Conservation (phyloP, 2,888 invertebrate genomes). For the Cetonia aurata region DNA sequence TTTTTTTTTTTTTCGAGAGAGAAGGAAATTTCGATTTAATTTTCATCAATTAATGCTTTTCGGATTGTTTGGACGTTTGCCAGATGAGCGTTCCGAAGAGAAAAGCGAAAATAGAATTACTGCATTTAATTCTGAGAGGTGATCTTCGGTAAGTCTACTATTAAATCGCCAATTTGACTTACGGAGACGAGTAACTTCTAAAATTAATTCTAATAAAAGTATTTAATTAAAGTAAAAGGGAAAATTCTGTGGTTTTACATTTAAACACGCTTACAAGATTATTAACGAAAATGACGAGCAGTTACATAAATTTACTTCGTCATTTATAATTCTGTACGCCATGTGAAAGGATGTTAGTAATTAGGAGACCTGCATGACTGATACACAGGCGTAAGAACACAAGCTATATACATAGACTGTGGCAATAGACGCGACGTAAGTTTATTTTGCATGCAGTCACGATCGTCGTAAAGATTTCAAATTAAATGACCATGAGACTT, state of each 20-base stretch:
- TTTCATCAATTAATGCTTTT: conserved; percentile 32
- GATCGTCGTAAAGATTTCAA: conserved; percentile 35
- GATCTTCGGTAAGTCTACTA: too few relatives aligned
- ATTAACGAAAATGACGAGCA: conserved; percentile 10
- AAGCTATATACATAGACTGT: conserved; percentile 9
- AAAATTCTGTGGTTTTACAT: background rate
- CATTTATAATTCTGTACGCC: conserved; percentile 11
- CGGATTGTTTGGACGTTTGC: conserved; percentile 9
- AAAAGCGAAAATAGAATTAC: too few relatives aligned
- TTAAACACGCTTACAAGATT: conserved; percentile 3
- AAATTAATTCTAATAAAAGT: too few relatives aligned
- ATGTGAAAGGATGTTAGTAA: conserved; percentile 30
- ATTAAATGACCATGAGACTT: conserved; percentile 25
- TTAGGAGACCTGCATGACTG: conserved; percentile 27
- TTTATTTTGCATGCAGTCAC: conserved; percentile 37
- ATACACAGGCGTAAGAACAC: conserved; percentile 8
- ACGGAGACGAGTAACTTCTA: too few relatives aligned
- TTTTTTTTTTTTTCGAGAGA: background rate
- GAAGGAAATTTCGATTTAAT: conserved; percentile 18
- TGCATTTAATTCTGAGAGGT: too few relatives aligned
- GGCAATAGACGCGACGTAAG: background rate
- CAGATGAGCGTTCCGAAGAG: conserved; percentile 14
- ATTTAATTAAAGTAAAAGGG: too few relatives aligned
- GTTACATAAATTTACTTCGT: conserved; percentile 26
- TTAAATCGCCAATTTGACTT: too few relatives aligned